Evolutionary conservation across 2,797 vertebrate species (phyloP), one percentile per base, ranked within the genome.

Genomic region (Notolepis coatsorum): DNA sequence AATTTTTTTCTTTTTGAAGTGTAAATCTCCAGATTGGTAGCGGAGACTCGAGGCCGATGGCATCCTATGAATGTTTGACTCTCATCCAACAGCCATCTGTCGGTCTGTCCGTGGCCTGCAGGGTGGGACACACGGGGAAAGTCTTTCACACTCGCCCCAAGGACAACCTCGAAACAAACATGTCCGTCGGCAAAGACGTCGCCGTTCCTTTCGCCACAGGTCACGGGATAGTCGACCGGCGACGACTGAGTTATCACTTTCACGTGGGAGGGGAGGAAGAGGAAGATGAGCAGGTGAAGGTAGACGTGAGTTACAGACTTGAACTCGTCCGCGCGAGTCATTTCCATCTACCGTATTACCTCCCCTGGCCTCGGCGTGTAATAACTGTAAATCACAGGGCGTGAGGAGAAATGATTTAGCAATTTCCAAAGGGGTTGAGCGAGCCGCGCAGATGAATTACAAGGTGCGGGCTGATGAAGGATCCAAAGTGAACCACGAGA

Each of bases 361-460:
- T 66, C 25, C 48, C 61, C 61, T 21, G 74, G 65, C 77, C 79
- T 65, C 35, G 9, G 25, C 72, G 39, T 30, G 70, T 85, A 82
- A 86, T 85, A 90, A 90, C 86, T 79, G 83, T 91, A 92, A 92
- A 92, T 93, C 89, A 88, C 61, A n/a, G n/a, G 20, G 66, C 64
- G 61, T 50, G 48, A 68, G 73, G 82, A 80, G 61, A 84, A 88
- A 91, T 84, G 50, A 91, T 89, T 88, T 84, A 45, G 74, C 84
- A 75, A 69, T 87, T 89, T 92, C 71, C 69, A 87, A 88, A 84
- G 84, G 80, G 73, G 10, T 2, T 9, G 3, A 1, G 53, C 42
- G n/a, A 73, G 75, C 54, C 67, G 54, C 9, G 0, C 38, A 7
- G 68, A 76, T 81, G 84, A 84, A 85, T 87, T 87, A 82, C 72